Evolutionary conservation across 1,140 invertebrate species (phyloP), one percentile per base, ranked within the genome.

Genomic region (Lysiphlebus fabarum): DNA sequence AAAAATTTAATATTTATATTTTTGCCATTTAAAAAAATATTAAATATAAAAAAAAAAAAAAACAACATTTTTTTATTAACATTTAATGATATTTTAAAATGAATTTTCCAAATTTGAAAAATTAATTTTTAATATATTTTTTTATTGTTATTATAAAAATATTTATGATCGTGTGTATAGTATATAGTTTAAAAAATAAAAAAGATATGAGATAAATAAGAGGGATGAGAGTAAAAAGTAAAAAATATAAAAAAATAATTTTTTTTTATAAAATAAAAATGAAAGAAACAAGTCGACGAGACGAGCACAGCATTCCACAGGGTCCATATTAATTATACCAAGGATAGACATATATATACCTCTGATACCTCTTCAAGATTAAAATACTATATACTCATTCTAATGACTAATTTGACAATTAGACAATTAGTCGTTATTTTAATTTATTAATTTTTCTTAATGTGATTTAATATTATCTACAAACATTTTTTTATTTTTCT

Each of bases 281-380:
- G 44, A n/a, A 43, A 38, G 42, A 33, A 53, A 53, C 34, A 40
- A 53, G 38, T 6, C 10, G 26, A 58, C 33, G 56, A 75, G 74
- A 71, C 70, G 77, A 48, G 45, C 70, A 70, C 72, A 69, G 75
- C 75, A 76, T 78, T 77, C 76, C 76, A 74, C 66, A 71, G 70
- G 68, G 72, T 73, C 70, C 71, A 74, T 75, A 77, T 78, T 78
- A 76, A 77, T 78, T 78, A 78, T 77, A 76, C 71, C 67, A 66
- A 70, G 65, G 61, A 56, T 62, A 26, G 17, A 26, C 65, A 69
- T 64, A 68, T 73, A 72, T 67, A 66, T n/a, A n/a, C n/a, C n/a
- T n/a, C 66, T 40, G 53, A 54, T 54, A 54, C 41, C 33, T 26
- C 33, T 26, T 26, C 33, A 33, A 26, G 17, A 26, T 26, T 26